Conservation (phyloP, 92 coral and sea anemone species). For the Bergia sp. region DNA sequence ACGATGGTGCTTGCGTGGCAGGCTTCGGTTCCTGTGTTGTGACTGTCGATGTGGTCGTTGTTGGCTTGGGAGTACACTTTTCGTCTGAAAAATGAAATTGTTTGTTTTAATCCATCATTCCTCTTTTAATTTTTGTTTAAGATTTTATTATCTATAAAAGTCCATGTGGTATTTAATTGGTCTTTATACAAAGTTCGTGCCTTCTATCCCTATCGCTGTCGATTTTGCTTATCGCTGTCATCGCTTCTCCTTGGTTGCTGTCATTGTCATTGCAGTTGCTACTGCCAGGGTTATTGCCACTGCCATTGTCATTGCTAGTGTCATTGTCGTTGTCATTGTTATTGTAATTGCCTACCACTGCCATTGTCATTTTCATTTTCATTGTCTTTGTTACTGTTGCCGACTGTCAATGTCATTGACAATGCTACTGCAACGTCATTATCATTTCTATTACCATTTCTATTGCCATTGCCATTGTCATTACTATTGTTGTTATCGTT, state of each 20-base stretch:
- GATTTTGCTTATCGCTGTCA: neutral
- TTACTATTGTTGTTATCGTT: too few species aligned
- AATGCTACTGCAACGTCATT: neutral
- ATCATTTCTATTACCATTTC: too few species aligned
- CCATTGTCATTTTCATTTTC: neutral
- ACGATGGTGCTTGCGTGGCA: neutral
- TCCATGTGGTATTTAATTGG: neutral
- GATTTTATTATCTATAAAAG: too few species aligned
- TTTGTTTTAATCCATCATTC: neutral
- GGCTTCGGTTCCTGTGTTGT: neutral
- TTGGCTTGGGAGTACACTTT: conserved; percentile 2
- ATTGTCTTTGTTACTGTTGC: neutral
- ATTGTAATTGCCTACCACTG: too few species aligned
- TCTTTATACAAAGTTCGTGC: neutral
- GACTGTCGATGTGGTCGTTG: neutral
- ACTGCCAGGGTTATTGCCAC: neutral
- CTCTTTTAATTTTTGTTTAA: neutral
- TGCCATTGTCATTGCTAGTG: neutral
- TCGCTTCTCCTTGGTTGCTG: too few species aligned
- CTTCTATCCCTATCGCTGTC: neutral
- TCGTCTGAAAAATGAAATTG: conserved; percentile 10
- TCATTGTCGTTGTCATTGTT: neutral
- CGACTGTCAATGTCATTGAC: too few species aligned
- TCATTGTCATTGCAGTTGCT: neutral
- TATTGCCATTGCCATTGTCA: too few species aligned